phyloP scores from a whole-genome alignment of 2,888 invertebrate genomes.

The Nomada flava region DNA sequence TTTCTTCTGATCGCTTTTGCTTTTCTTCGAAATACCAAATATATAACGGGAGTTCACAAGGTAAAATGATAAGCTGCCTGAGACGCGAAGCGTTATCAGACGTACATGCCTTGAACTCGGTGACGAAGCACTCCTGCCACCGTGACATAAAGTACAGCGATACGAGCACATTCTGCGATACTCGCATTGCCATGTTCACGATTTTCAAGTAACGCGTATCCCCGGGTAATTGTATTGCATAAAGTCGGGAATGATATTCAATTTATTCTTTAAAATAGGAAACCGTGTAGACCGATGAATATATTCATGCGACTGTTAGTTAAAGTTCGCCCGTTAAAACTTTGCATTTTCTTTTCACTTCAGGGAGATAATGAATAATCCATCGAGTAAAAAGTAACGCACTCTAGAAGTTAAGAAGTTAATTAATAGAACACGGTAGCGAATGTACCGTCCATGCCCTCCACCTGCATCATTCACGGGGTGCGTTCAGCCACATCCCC shows the following conservation, averaged over 20 bases:
- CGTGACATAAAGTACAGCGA: conserved; percentile 23
- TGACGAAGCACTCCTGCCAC: conserved; percentile 47
- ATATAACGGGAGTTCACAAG: conserved; percentile 2
- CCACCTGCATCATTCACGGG: conserved; percentile 70
- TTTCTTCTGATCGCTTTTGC: neutral
- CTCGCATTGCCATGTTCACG: neutral
- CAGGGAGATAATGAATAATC: too few relatives aligned
- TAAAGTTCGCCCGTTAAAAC: too few relatives aligned
- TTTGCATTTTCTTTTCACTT: too few relatives aligned
- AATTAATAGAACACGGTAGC: conserved; percentile 51
- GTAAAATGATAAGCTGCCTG: conserved; percentile 17
- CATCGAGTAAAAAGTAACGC: neutral
- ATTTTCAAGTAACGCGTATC: neutral
- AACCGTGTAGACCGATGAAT: too few relatives aligned
- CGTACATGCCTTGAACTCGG: conserved; percentile 51
- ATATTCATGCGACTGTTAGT: too few relatives aligned
- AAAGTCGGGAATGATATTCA: neutral
- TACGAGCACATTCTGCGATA: conserved; percentile 26
- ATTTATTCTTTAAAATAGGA: too few relatives aligned
- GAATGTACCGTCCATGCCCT: conserved; percentile 44
- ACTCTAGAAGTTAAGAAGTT: neutral
- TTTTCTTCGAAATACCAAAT: conserved; percentile 26
- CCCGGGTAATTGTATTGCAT: neutral
- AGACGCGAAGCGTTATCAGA: conserved; percentile 43
- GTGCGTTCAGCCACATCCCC: conserved; percentile 55